Percentiles rank a stretch among this genome's conserved stretches.
These are phyloP conservation scores for Callorhinus ursinus DNA, from an alignment of 2,113 vertebrate species.

Conservation along the genomic window DNA sequence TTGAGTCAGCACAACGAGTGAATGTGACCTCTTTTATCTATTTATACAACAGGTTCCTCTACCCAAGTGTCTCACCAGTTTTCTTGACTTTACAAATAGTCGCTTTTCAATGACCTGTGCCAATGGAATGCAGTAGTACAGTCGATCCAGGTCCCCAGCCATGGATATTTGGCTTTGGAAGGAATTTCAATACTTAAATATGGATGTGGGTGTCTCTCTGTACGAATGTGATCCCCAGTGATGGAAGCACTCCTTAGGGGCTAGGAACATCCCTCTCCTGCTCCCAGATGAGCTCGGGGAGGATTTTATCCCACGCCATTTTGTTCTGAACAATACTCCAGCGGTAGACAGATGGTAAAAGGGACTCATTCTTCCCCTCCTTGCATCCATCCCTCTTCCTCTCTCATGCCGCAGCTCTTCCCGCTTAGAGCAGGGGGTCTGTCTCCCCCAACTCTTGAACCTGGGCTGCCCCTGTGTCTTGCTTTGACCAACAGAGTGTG, in stretches of 20 bases:
- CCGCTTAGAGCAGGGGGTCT: too few relatives aligned
- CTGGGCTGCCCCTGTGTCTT: neutral
- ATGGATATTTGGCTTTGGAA: neutral
- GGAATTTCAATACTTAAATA: neutral
- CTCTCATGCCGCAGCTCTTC: neutral
- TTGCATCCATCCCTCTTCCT: neutral
- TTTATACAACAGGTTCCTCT: neutral
- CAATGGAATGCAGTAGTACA: neutral
- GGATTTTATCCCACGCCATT: neutral
- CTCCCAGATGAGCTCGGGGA: neutral
- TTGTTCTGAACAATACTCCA: neutral
- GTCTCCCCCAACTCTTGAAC: neutral
- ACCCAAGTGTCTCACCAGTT: neutral
- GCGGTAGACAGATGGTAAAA: neutral
- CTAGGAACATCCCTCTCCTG: neutral
- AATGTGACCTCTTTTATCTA: neutral
- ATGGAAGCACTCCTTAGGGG: neutral
- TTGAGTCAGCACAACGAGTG: neutral
- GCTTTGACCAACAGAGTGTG: neutral
- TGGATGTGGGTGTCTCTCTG: neutral
- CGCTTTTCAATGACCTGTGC: neutral
- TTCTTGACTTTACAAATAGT: neutral
- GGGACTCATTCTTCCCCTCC: neutral
- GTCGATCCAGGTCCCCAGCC: neutral
- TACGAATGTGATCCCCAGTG: neutral